Evolutionary conservation across 2,113 vertebrate genomes (phyloP), one percentile per base, ranked within the genome.

Genomic region (Prinia subflava): DNA sequence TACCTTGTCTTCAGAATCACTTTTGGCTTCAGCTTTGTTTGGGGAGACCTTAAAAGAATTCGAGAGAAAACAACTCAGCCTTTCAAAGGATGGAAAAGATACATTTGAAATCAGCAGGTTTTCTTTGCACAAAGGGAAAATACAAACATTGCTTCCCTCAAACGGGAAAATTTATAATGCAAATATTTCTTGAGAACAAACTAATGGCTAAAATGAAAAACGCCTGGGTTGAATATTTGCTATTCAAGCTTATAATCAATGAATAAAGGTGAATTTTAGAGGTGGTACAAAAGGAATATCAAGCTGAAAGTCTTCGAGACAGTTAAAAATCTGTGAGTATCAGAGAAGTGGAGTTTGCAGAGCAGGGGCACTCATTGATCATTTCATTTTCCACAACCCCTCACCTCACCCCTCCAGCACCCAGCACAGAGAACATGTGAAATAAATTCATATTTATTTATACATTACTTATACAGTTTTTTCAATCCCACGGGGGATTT

Each of bases 1-100:
- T 98, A 98, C 98, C 98, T 94, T 97, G 44, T 98, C 98, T 90
- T 98, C 98, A 64, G 96, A 89, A 23, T 98, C 98, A 78, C 95
- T 97, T 87, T 97, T 98, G 55, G 96, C 79, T 88, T 98, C 98
- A 65, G 97, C 76, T 97, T 98, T 98, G 94, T 96, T 95, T 87
- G 98, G 96, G 6, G 98, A 98, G 20, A 98, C 98, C 98, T 98
- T 94, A 90, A 96, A 74, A 67, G 31, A 68, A 83, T 65, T 86
- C 23, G 39, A 92, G 41, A 46, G 56, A 85, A 74, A 87, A 42
- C 35, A 95, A 15, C 15, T 31, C 53, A 64, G 21, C 35, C 55
- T 71, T 81, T 53, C n/a, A 83, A 69, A 77, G 69, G 22, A 50
- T 64, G 7, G 4, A 24, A 80, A 89, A 67, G 44, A 8, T 53